Evolutionary conservation across 92 coral and sea anemone genomes (phyloP), one percentile per base, ranked within the genome.

Genomic region (Porites evermanni): DNA sequence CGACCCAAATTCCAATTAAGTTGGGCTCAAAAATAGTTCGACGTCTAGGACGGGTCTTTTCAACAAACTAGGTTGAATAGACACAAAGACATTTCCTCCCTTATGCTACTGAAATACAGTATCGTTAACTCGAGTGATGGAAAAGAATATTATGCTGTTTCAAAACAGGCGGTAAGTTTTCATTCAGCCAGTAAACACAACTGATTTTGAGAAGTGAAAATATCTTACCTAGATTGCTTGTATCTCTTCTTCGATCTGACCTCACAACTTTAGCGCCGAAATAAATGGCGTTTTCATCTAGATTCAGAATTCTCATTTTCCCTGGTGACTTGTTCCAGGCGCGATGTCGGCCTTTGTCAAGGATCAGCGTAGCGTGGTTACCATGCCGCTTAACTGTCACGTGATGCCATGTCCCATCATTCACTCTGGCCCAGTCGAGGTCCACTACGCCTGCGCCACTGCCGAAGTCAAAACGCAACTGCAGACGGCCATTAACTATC

Each of bases 391-490:
- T 89, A 64, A 96, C 95, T 19, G 91, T 88, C 92, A 96, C 97
- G 91, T 96, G 98, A 88, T 96, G 96, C 99, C 99, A 96, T 64
- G 88, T 90, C 63, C 94, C 99, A 72, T 96, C 99, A 51, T 96
- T 90, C 82, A 93, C 93, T 72, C 80, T 86, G 63, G 93, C 84
- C 96, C 98, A 93, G 83, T 95, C 99, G 21, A 96, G 88, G 86
- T 89, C 89, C 26, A 92, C 98, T 10, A 95, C 92, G 64, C 97
- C 99, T 70, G 96, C 97, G 2, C 99, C 99, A 81, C 98, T 94
- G 11, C 99, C 99, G 70, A 95, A 96, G 80, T 96, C 98, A 82
- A 96, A 96, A 26, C 99, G 99, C 75, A 95, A 84, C 87, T 95
- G 98, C 20, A 96, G 90, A 50, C 84, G 92, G 24, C 99, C 99